phyloP scores from a whole-genome alignment of 2,888 invertebrate genomes.

The Notocelia uddmanniana region DNA sequence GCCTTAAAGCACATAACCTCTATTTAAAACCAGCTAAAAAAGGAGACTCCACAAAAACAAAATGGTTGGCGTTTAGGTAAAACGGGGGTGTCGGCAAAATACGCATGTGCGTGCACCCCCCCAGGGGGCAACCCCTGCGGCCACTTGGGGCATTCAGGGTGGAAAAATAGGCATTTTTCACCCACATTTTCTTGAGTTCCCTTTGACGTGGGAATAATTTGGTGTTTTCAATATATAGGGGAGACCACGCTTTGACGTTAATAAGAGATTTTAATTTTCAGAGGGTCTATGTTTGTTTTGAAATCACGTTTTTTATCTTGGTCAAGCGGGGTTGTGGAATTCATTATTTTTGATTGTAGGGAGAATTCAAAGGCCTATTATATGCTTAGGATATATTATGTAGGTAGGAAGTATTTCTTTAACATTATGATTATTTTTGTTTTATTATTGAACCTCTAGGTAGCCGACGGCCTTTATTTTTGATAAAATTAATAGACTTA shows the following conservation, averaged over 20 bases:
- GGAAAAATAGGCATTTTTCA: conserved; percentile 57
- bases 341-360: conserved; percentile 28
- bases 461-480: too few species aligned
- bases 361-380: conserved; percentile 11
- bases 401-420: not conserved
- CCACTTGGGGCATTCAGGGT: conserved; percentile 53
- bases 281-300: conserved; percentile 61
- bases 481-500: too few species aligned
- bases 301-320: conserved; percentile 65
- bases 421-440: not conserved
- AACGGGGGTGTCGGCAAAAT: conserved; percentile 63
- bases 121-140: conserved; percentile 52
- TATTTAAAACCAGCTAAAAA: conserved; percentile 39
- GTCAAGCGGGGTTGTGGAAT: conserved; percentile 66
- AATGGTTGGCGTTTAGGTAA: conserved; percentile 81
- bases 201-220: conserved; percentile 62
- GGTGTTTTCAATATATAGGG: conserved; percentile 53
- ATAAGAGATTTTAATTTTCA: conserved; percentile 68
- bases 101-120: conserved; percentile 79
- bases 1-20: conserved; percentile 48
- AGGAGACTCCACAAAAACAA: conserved; percentile 70
- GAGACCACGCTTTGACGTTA: conserved; percentile 66
- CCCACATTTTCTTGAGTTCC: conserved; percentile 63
- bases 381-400: not conserved
- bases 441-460: not conserved